These are phyloP conservation scores for Pristionchus maxplancki DNA, from an alignment of 2,888 invertebrate species.

Conservation along the genomic window DNA sequence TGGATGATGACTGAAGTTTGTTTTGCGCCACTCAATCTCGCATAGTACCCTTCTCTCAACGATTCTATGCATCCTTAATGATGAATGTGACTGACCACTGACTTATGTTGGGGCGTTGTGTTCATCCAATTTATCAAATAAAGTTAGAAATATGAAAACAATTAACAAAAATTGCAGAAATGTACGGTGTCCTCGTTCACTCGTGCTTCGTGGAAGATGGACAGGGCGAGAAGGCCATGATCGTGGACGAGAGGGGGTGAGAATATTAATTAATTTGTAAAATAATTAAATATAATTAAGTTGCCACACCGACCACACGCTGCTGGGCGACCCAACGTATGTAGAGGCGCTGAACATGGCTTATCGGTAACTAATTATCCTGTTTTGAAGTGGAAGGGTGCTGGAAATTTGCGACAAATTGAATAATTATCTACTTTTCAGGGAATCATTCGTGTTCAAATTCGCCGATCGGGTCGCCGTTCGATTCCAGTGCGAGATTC, in stretches of 20 bases:
- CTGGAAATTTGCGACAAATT: too few species aligned
- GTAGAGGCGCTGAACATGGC: conserved; percentile 77
- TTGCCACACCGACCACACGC: conserved; percentile 74
- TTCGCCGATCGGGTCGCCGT: conserved; percentile 77
- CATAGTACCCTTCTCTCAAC: not conserved
- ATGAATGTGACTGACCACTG: too few species aligned
- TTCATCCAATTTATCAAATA: too few species aligned
- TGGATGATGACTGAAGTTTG: too few species aligned
- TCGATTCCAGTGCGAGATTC: conserved; percentile 77
- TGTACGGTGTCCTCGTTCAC: conserved; percentile 77
- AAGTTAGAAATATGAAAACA: too few species aligned
- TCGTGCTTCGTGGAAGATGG: conserved; percentile 77
- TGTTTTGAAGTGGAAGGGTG: too few species aligned
- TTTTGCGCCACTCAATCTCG: not conserved
- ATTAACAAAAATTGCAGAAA: conserved; percentile 68
- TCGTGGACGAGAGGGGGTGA: conserved; percentile 76
- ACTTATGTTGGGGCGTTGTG: too few species aligned
- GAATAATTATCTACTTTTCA: not conserved
- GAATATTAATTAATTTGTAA: conserved; percentile 3
- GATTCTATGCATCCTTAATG: too few species aligned
- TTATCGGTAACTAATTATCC: conserved; percentile 60
- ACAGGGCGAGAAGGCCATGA: conserved; percentile 74
- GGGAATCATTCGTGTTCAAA: conserved; percentile 77
- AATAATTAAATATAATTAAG: conserved; percentile 56
- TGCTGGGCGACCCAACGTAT: conserved; percentile 78